These are phyloP conservation scores for Leucoma salicis DNA, from an alignment of 2,888 invertebrate genomes.

Conservation along the genomic window DNA sequence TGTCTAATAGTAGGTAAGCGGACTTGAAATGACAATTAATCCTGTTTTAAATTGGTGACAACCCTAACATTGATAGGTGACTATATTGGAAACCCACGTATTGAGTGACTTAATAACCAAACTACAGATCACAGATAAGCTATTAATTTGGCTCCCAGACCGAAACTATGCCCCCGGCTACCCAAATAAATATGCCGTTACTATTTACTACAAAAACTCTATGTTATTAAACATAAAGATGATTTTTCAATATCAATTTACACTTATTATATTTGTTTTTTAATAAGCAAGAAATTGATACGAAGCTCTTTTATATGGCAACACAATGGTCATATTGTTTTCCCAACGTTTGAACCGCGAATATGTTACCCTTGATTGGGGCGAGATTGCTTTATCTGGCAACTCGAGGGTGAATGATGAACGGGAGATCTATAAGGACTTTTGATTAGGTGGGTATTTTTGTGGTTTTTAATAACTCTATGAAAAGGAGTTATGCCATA, in stretches of 20 bases:
- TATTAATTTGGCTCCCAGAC: conserved; percentile 74
- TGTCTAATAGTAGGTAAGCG: too few relatives aligned
- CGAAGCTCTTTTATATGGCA: conserved; percentile 56
- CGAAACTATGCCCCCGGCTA: conserved; percentile 49
- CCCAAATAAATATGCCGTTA: conserved; percentile 13
- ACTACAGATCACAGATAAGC: conserved; percentile 72
- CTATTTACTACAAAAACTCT: not conserved
- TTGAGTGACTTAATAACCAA: conserved; percentile 74
- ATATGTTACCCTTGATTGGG: conserved; percentile 56
- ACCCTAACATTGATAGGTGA: conserved; percentile 55
- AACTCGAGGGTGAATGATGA: conserved; percentile 55
- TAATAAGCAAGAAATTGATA: conserved; percentile 62
- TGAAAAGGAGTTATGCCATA: not conserved
- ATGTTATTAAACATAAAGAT: conserved; percentile 4
- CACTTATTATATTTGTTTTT: conserved; percentile 27
- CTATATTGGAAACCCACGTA: conserved; percentile 54
- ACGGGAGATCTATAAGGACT: conserved; percentile 30
- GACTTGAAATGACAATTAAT: too few relatives aligned
- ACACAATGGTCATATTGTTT: conserved; percentile 68
- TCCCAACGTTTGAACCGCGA: conserved; percentile 50
- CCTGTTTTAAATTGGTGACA: conserved; percentile 29
- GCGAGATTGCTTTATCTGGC: conserved; percentile 38
- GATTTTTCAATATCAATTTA: conserved; percentile 12
- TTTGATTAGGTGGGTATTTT: conserved; percentile 9
- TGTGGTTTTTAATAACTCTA: conserved; percentile 5